These are phyloP conservation scores for Aethes cnicana DNA, from an alignment of 2,888 invertebrate species.

Conservation along the genomic window DNA sequence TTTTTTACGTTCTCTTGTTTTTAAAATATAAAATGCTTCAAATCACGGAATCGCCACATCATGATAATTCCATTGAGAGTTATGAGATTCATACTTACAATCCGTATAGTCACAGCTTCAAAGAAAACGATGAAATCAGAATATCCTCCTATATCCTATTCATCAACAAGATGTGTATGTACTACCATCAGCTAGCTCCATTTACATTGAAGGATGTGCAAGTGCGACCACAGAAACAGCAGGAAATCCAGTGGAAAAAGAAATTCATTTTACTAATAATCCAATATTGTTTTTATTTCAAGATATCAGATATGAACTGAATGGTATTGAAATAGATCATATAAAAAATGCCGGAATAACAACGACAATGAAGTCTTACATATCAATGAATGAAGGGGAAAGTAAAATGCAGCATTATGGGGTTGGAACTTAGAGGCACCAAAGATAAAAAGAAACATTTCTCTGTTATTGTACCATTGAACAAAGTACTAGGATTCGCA, in stretches of 20 bases:
- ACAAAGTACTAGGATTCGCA: conserved; percentile 21
- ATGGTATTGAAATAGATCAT: no score
- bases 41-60: neutral
- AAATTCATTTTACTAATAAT: no score
- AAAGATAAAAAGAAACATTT: neutral
- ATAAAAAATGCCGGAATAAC: no score
- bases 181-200: no score
- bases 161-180: neutral
- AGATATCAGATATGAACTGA: no score
- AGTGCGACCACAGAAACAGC: no score
- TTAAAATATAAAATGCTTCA: neutral
- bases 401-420: neutral
- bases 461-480: conserved; percentile 1
- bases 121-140: neutral
- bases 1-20: neutral
- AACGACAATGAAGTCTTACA: no score
- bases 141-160: neutral
- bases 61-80: neutral
- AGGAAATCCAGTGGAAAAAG: no score
- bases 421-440: neutral
- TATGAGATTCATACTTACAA: neutral
- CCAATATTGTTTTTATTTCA: no score
- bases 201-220: no score
- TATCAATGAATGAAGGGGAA: no score
- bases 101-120: neutral